Evolutionary conservation across 2,888 invertebrate species (phyloP).

Genomic region (Eucera pruinosa): DNA sequence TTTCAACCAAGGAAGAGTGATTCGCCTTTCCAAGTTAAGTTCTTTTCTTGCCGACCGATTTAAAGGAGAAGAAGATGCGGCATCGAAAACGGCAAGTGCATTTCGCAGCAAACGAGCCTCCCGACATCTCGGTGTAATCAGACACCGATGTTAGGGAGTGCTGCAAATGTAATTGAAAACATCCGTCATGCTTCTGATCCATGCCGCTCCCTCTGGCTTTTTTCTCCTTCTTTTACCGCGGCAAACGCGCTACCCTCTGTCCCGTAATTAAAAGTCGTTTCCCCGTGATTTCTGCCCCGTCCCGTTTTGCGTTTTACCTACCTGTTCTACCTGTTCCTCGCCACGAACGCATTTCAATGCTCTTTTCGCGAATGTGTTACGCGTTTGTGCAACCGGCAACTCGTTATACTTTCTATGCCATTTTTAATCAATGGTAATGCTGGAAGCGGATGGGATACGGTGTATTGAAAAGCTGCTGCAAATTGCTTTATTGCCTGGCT

Average conservation of each 20-base stretch:
- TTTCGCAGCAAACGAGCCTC: conserved; percentile 72
- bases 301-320: conserved; percentile 14
- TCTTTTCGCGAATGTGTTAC: conserved; percentile 32
- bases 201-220: conserved; percentile 67
- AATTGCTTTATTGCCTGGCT: neutral
- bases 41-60: conserved; percentile 2
- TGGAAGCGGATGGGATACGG: neutral
- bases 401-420: conserved; percentile 8
- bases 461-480: neutral
- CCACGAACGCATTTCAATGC: conserved; percentile 12
- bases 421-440: conserved; percentile 6
- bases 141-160: conserved; percentile 76
- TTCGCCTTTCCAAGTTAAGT: conserved; percentile 16
- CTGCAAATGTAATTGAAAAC: conserved; percentile 81
- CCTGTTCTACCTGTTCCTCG: conserved; percentile 4
- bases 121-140: conserved; percentile 84
- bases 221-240: conserved; percentile 47
- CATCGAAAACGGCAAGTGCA: conserved; percentile 76
- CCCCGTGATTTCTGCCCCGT: conserved; percentile 46
- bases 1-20: conserved; percentile 9
- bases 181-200: conserved; percentile 77
- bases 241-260: conserved; percentile 31
- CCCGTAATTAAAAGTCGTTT: conserved; percentile 59
- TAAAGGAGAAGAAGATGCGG: conserved; percentile 46
- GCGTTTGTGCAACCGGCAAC: neutral